Evolutionary conservation across 1,140 invertebrate species (phyloP), one percentile per base, ranked within the genome.

Genomic region (Tetraneura akinire): DNA sequence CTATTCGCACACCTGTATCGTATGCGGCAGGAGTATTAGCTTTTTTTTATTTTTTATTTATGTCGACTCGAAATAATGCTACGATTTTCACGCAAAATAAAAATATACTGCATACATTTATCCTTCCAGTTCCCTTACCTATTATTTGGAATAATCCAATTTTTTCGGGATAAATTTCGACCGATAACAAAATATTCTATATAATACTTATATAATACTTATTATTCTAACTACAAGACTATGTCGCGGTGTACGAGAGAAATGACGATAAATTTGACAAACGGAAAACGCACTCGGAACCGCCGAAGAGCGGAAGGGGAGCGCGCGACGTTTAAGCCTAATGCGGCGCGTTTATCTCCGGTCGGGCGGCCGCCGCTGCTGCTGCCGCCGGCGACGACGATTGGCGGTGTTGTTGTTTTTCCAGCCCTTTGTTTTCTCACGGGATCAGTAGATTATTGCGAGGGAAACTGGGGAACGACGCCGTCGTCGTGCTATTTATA

Each of bases 401-500:
- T 26, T 47, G 29, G 49, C 47, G 23, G 26, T 57, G 73, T 76
- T 57, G 73, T 76, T 76, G 73, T 76, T 76, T 76, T 76, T 76
- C 73, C 53, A 55, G 73, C 53, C 73, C 32, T 51, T 37, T 51
- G 71, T 55, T 74, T 57, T 57, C 42, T 29, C 71, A 29, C 51
- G 23, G 26, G 37, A 68, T 68, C 37, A 68, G 49, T 42, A n/a
- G 71, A 51, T 55, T 73, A 53, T 14, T 6, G 26, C 4, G 68
- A 14, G 21, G 49, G 70, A 16, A 18, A 3, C 11, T 11, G 49
- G 47, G 71, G 18, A 3, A 45, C 5, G 37, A 13, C 13, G 71
- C 57, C 13, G 29, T 37, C n/a, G 0, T n/a, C 18, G 11, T n/a
- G n/a, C n/a, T n/a, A n/a, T n/a, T n/a, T n/a, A n/a, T n/a, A n/a